Percentiles rank a stretch among this genome's conserved stretches.
phyloP scores from a whole-genome alignment of 2,113 vertebrate genomes.

The Mus pahari region DNA sequence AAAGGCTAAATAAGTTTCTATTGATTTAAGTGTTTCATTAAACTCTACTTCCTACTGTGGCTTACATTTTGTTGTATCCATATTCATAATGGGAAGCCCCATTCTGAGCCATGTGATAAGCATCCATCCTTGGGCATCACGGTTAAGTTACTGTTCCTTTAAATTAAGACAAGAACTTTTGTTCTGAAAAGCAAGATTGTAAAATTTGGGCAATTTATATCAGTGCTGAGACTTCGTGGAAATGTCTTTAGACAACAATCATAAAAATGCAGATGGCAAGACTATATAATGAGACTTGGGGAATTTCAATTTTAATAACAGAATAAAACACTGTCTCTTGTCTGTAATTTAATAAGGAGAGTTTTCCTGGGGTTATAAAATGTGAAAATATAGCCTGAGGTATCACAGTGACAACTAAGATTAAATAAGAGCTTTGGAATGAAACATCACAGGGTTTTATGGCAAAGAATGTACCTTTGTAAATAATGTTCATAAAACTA shows the following conservation, averaged over 20 bases:
- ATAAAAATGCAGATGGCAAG: slow-evolving; percentile 64
- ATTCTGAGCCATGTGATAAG: neutral
- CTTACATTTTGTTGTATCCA: neutral
- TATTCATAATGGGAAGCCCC: neutral
- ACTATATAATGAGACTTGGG: slow-evolving; percentile 61
- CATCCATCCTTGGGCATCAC: neutral
- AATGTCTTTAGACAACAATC: slow-evolving; percentile 54
- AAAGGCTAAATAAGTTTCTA: slow-evolving; percentile 34
- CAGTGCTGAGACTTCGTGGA: slow-evolving; percentile 49
- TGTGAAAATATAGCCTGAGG: slow-evolving; percentile 51
- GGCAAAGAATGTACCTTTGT: slow-evolving; percentile 23
- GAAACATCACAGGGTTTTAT: slow-evolving; percentile 1
- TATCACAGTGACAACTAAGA: slow-evolving; percentile 47
- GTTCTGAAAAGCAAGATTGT: slow-evolving; percentile 27
- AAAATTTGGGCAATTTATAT: slow-evolving; percentile 52
- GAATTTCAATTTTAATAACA: slow-evolving; percentile 64
- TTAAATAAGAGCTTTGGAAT: slow-evolving; percentile 61
- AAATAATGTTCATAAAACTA: slow-evolving; percentile 46
- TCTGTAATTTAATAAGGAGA: slow-evolving; percentile 49
- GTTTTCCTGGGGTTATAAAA: slow-evolving; percentile 48
- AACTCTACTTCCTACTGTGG: neutral
- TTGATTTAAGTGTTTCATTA: slow-evolving; percentile 54
- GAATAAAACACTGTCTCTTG: slow-evolving; percentile 51
- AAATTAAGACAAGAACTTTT: slow-evolving; percentile 53
- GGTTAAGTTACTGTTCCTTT: neutral